A percentile compares a stretch with the other conserved stretches of the same genome.
phyloP scores from a whole-genome alignment of 64 coral and sea anemone species.

The Porites australiensis region DNA sequence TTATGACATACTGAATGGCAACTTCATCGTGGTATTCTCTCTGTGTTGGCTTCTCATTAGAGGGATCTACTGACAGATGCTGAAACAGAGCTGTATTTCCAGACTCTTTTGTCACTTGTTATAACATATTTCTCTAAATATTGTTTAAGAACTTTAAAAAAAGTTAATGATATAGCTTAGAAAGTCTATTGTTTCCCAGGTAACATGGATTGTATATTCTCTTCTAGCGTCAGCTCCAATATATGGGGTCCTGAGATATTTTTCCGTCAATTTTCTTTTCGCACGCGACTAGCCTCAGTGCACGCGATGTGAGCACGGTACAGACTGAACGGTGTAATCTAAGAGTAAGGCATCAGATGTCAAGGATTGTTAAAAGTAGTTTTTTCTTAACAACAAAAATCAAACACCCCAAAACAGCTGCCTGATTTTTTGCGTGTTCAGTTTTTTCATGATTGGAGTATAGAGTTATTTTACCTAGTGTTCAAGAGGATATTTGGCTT shows the following conservation, averaged over 20 bases:
- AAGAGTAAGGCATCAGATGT: conserved; percentile 63
- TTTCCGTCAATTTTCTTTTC: conserved; percentile 71
- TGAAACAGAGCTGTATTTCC: neutral
- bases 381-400: neutral
- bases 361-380: conserved; percentile 67
- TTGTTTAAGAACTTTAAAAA: neutral
- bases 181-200: neutral
- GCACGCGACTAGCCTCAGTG: conserved; percentile 73
- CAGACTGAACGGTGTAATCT: conserved; percentile 70
- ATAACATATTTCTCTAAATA: neutral
- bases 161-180: neutral
- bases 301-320: conserved; percentile 52
- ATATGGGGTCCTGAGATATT: conserved; percentile 70
- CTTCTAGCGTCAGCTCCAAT: conserved; percentile 60
- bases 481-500: conserved; percentile 3
- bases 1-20: no score
- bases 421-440: neutral
- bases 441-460: neutral
- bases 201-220: neutral
- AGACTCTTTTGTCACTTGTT: neutral
- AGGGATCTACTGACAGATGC: no score
- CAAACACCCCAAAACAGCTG: neutral
- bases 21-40: no score
- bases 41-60: no score
- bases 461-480: neutral